These are phyloP conservation scores for Tylochromis polylepis DNA, from an alignment of 2,113 vertebrate genomes.

Conservation along the genomic window DNA sequence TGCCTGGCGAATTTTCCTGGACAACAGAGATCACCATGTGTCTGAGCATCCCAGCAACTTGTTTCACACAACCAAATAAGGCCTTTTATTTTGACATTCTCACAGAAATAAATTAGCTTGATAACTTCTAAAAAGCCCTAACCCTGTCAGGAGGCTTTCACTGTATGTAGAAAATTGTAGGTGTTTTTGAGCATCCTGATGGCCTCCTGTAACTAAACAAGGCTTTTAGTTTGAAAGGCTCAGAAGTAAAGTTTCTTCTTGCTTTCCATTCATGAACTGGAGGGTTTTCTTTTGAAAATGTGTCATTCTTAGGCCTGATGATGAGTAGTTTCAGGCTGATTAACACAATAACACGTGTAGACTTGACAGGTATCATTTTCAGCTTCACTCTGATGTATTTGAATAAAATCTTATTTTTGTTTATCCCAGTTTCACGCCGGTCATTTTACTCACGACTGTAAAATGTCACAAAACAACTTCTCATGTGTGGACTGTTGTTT, in stretches of 20 bases:
- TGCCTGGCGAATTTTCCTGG: no score
- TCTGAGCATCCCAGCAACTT: background rate
- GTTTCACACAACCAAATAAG: background rate
- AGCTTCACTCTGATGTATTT: background rate
- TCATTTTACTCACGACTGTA: background rate
- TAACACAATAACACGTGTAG: background rate
- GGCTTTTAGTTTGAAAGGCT: no score
- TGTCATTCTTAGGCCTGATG: no score
- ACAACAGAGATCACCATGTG: no score
- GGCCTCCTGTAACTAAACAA: no score
- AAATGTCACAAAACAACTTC: background rate
- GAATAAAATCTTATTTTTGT: background rate
- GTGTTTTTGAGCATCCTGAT: no score
- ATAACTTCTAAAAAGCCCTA: no score
- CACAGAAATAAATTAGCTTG: background rate
- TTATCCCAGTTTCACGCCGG: background rate
- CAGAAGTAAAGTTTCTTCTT: no score
- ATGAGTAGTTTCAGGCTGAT: background rate
- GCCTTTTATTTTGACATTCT: background rate
- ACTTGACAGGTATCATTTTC: background rate
- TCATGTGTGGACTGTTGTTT: fast-evolving
- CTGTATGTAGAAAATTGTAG: no score
- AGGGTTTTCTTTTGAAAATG: no score
- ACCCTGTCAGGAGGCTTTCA: no score
- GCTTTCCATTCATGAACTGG: no score